Percentiles rank a stretch among this genome's conserved stretches.
phyloP scores from a whole-genome alignment of 1,140 invertebrate species.

The Drosophila kanapiae region DNA sequence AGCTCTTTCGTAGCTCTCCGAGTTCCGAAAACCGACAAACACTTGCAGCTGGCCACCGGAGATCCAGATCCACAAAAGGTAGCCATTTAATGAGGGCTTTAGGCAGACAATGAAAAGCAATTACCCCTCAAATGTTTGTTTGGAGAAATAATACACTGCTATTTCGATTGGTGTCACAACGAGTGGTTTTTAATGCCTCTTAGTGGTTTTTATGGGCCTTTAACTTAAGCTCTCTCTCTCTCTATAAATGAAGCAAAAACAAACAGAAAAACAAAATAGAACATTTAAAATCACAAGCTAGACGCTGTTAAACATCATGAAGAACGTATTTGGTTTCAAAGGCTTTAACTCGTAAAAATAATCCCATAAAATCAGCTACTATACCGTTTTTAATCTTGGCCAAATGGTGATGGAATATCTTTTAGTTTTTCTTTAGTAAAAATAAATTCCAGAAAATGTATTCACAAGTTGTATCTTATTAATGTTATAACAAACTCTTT shows the following conservation, averaged over 20 bases:
- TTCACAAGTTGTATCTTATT: background rate
- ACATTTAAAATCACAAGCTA: background rate
- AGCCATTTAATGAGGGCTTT: conserved; percentile 18
- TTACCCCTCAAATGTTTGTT: conserved; percentile 6
- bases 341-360: background rate
- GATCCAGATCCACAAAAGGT: conserved; percentile 19
- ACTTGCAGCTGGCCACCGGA: conserved; percentile 39
- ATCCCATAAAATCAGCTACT: background rate
- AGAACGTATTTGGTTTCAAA: conserved; percentile 2
- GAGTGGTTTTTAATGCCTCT: background rate
- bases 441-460: background rate
- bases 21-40: conserved; percentile 10
- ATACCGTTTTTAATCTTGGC: no score
- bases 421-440: background rate
- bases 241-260: no score
- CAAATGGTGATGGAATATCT: background rate
- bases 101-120: conserved; percentile 3
- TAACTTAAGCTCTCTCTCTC: background rate
- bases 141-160: conserved; percentile 10
- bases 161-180: conserved; percentile 15
- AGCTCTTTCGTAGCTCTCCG: background rate
- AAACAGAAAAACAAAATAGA: background rate
- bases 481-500: no score
- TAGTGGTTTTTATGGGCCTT: background rate
- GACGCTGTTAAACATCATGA: background rate